phyloP scores from a whole-genome alignment of 2,113 vertebrate species.

The Actinemys pallida region DNA sequence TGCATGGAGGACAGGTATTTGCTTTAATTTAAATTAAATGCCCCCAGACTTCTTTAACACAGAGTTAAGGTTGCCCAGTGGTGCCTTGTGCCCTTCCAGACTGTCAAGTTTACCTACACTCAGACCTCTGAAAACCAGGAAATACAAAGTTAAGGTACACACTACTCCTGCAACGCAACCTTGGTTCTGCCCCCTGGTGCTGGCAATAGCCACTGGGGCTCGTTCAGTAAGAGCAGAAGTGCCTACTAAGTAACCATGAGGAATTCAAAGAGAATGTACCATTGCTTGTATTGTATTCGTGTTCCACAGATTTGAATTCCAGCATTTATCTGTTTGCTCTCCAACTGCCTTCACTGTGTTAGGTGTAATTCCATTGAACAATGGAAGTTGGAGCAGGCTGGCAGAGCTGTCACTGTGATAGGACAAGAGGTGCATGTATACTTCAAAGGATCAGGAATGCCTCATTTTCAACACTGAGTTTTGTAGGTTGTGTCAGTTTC shows the following conservation, averaged over 20 bases:
- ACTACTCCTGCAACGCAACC: fast-evolving
- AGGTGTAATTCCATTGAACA: fast-evolving
- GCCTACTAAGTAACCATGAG: neutral
- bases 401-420: neutral
- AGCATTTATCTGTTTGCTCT: neutral
- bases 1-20: neutral
- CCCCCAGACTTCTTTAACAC: neutral
- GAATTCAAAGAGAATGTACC: neutral
- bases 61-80: neutral
- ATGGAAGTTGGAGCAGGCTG: neutral
- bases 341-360: neutral
- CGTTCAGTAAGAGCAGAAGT: neutral
- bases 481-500: fast-evolving
- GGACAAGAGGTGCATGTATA: fast-evolving
- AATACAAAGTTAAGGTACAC: neutral
- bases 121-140: neutral
- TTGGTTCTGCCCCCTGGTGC: neutral
- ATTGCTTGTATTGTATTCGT: neutral
- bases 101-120: neutral
- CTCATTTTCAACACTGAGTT: neutral
- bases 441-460: neutral
- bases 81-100: fast-evolving
- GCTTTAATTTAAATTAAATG: neutral
- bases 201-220: neutral
- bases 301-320: neutral